Evolutionary conservation across 1,140 invertebrate genomes (phyloP).

Genomic region (Monochamus saltuarius): DNA sequence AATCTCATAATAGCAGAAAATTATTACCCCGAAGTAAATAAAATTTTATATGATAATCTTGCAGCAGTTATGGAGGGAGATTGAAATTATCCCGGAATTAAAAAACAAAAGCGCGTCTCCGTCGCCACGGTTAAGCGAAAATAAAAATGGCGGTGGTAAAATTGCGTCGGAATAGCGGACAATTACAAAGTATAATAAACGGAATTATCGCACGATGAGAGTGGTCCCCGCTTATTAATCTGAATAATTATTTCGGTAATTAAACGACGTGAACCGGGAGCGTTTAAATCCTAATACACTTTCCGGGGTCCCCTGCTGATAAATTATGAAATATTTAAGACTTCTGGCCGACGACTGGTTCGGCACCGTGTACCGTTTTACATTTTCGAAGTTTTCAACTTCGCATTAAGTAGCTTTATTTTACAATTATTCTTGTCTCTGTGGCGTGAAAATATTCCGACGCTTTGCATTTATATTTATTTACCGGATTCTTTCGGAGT

Average conservation of each 20-base stretch:
- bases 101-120: no score
- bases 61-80: no score
- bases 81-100: no score
- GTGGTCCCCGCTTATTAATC: not conserved
- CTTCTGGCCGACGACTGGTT: no score
- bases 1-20: no score
- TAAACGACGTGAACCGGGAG: not conserved
- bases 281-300: no score
- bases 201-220: constrained; percentile 5
- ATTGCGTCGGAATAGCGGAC: not conserved
- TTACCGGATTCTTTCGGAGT: constrained; percentile 1
- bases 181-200: constrained; percentile 4
- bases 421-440: constrained; percentile 13
- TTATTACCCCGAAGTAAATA: no score
- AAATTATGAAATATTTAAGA: no score
- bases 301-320: no score
- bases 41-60: no score
- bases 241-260: constrained; percentile 8
- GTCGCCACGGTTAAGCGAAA: no score
- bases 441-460: constrained; percentile 13
- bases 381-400: constrained; percentile 11
- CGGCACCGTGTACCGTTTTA: constrained; percentile 1
- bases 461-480: constrained; percentile 20
- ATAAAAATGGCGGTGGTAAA: no score
- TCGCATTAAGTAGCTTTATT: constrained; percentile 13